Evolutionary conservation across 2,797 vertebrate genomes (phyloP), one percentile per base, ranked within the genome.

Genomic region (Buphagus erythrorhynchus): DNA sequence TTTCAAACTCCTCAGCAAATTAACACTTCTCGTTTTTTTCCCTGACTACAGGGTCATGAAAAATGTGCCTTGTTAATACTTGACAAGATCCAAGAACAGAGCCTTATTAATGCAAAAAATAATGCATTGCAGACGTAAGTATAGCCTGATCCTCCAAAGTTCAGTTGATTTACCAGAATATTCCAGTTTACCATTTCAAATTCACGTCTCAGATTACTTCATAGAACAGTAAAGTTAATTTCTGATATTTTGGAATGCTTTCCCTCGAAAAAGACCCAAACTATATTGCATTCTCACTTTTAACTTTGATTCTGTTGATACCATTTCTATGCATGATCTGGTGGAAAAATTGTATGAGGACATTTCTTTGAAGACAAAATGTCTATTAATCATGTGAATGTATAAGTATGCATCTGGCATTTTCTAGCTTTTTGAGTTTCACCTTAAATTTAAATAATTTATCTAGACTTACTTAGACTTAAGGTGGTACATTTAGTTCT

Each of bases 51-150:
- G 99, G 99, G 99, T 92, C 99, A 99, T 96, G 99, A 99, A 97
- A 99, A 99, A 94, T 99, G 99, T 97, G 99, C 99, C 96, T 96
- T 99, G 98, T 93, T 99, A 97, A 99, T 99, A 97, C 98, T 99
- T 97, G 98, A 99, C 97, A 99, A 99, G 96, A 98, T 99, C 95
- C 97, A 99, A 49, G 99, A 99, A 71, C 94, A 98, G 49, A 96
- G 97, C 82, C 98, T 99, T 92, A 98, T 99, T 76, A 99, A 99
- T 36, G 98, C 98, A 97, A 99, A 99, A 69, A 99, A 99, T 58
- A 97, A 98, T 48, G 98, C 99, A 43, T 98, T 99, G 96, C 99
- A 99, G 97, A 99, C 99, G 99, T 99, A 98, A 99, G 99, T 99
- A 67, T 68, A 72, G 58, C 26, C 52, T 83, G 24, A 82, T 66